Evolutionary conservation across 2,888 invertebrate species (phyloP).

Genomic region (Lithophane semibrunnea): DNA sequence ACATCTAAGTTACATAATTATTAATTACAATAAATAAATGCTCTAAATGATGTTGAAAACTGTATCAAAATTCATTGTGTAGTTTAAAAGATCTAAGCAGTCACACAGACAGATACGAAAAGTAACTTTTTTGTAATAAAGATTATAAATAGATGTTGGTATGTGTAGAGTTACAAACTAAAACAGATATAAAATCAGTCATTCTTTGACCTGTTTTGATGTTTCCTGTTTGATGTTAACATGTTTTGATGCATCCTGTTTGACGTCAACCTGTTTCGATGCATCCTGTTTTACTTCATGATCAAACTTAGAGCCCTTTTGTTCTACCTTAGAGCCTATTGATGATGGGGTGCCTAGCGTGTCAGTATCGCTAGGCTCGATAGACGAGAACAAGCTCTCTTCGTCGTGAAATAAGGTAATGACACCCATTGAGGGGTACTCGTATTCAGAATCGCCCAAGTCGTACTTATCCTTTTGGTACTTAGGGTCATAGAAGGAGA

Average conservation of each 20-base stretch:
- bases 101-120: background rate
- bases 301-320: too few species aligned
- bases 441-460: slow-evolving; percentile 60
- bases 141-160: slow-evolving; percentile 27
- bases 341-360: background rate
- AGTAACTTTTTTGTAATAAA: background rate
- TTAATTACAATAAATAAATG: background rate
- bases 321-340: background rate
- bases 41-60: background rate
- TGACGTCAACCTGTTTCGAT: background rate
- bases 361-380: slow-evolving; percentile 8
- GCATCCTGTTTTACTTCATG: background rate
- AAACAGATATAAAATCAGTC: slow-evolving; percentile 15
- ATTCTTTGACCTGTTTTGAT: too few species aligned
- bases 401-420: slow-evolving; percentile 54
- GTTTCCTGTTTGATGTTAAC: background rate
- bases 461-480: slow-evolving; percentile 78
- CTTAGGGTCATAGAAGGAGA: slow-evolving; percentile 85
- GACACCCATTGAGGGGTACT: slow-evolving; percentile 50
- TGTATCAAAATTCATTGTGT: background rate
- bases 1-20: background rate
- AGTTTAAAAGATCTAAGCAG: background rate
- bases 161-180: slow-evolving; percentile 12
- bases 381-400: slow-evolving; percentile 27
- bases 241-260: background rate